phyloP scores from a whole-genome alignment of 2,888 invertebrate genomes.

The Rhyacophila evoluta region DNA sequence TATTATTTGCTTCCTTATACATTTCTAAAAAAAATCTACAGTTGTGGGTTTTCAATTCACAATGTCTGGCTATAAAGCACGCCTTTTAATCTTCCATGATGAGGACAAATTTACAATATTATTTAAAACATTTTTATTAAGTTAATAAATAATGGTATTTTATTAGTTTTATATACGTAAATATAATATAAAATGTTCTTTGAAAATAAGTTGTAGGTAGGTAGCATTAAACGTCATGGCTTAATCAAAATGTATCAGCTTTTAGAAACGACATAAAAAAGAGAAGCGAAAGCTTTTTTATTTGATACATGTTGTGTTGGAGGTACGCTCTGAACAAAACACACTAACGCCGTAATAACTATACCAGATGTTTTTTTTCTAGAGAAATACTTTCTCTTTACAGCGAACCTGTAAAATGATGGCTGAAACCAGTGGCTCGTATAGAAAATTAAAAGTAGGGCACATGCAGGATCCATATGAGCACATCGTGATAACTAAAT shows the following conservation, averaged over 20 bases:
- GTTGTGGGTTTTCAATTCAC: too few species aligned
- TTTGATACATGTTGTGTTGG: constrained; percentile 11
- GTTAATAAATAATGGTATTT: too few species aligned
- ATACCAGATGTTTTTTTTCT: not conserved
- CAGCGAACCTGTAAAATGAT: not conserved
- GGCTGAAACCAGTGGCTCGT: not conserved
- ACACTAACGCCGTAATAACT: not conserved
- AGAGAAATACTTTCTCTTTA: not conserved
- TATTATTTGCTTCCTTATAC: too few species aligned
- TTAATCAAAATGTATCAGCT: constrained; percentile 24
- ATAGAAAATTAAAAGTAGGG: constrained; percentile 8
- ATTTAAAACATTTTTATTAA: too few species aligned
- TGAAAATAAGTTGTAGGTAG: not conserved
- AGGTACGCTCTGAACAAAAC: not conserved
- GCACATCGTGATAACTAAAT: not conserved
- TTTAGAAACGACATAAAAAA: constrained; percentile 20
- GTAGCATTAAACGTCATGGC: constrained; percentile 7
- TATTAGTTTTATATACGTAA: too few species aligned
- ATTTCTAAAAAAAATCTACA: too few species aligned
- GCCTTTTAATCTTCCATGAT: too few species aligned
- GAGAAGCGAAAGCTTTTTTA: constrained; percentile 8
- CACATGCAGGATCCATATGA: not conserved
- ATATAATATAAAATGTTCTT: not conserved
- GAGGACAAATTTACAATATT: too few species aligned
- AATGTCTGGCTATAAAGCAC: too few species aligned